Conservation (phyloP, 1,140 invertebrate genomes). For the Acromyrmex charruanus region DNA sequence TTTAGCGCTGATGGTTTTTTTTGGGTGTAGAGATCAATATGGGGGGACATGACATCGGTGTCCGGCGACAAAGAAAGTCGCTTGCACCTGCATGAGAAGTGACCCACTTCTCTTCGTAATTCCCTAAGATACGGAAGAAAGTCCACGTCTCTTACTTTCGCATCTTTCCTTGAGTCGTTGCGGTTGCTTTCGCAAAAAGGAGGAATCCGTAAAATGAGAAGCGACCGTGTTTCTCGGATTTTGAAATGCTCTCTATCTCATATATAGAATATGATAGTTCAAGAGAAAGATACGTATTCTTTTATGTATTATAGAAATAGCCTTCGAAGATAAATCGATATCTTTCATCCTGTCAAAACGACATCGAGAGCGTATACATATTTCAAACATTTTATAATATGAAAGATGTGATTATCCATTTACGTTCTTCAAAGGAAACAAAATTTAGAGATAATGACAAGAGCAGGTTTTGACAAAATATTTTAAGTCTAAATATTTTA, state of each 20-base stretch:
- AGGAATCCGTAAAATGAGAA: conserved; percentile 17
- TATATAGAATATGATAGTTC: conserved; percentile 11
- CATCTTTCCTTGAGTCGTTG: conserved; percentile 18
- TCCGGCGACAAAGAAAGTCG: conserved; percentile 60
- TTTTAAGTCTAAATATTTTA: not conserved
- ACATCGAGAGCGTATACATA: not conserved
- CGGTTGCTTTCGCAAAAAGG: conserved; percentile 18
- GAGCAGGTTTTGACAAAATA: not conserved
- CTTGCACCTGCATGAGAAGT: conserved; percentile 71
- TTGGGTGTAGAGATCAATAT: conserved; percentile 26
- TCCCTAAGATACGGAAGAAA: conserved; percentile 61
- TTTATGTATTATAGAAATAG: conserved; percentile 24
- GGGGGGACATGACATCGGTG: conserved; percentile 14
- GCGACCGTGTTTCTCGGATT: conserved; percentile 3
- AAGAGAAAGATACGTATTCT: conserved; percentile 23
- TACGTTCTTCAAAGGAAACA: not conserved
- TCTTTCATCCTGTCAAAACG: conserved; percentile 2
- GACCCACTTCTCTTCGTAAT: conserved; percentile 72
- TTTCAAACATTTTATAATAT: not conserved
- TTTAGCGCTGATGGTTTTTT: conserved; percentile 2
- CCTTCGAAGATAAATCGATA: conserved; percentile 38
- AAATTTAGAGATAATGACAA: not conserved
- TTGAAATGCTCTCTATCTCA: not conserved
- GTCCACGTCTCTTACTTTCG: conserved; percentile 53
- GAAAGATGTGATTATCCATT: not conserved